Evolutionary conservation across 1,140 invertebrate genomes (phyloP).

Genomic region (Drosophila kurseongensis): DNA sequence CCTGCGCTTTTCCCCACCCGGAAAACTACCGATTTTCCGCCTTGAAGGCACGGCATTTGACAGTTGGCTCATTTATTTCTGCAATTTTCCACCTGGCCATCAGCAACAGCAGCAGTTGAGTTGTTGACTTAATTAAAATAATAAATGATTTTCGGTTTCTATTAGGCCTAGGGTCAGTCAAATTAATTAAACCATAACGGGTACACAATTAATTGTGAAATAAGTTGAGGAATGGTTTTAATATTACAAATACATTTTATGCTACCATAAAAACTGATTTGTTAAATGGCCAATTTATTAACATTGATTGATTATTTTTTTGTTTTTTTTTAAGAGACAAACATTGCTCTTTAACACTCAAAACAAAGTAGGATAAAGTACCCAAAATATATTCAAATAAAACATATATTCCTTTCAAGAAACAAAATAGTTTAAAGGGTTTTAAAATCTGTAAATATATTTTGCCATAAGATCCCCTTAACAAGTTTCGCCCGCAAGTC

Average conservation of each 20-base stretch:
- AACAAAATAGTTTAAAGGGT: background rate
- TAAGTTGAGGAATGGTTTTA: background rate
- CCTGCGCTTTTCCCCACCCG: background rate
- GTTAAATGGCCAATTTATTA: background rate
- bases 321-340: too few species aligned
- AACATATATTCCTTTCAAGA: too few species aligned
- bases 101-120: slow-evolving; percentile 24
- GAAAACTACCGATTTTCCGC: slow-evolving; percentile 7
- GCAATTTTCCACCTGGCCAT: slow-evolving; percentile 70
- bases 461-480: background rate
- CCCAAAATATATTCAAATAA: background rate
- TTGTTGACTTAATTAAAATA: slow-evolving; percentile 76
- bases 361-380: background rate
- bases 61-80: slow-evolving; percentile 62
- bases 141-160: slow-evolving; percentile 72
- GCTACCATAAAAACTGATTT: background rate
- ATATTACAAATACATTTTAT: background rate
- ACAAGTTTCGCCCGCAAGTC: background rate
- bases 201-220: slow-evolving; percentile 33
- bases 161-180: slow-evolving; percentile 20
- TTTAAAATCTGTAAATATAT: background rate
- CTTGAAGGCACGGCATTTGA: slow-evolving; percentile 53
- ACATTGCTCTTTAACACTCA: too few species aligned
- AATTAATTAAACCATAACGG: slow-evolving; percentile 19
- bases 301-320: background rate